A percentile compares a stretch with the other conserved stretches of the same genome.
These are phyloP conservation scores for Caenorhabditis wallacei DNA, from an alignment of 2,888 invertebrate genomes.

Conservation along the genomic window DNA sequence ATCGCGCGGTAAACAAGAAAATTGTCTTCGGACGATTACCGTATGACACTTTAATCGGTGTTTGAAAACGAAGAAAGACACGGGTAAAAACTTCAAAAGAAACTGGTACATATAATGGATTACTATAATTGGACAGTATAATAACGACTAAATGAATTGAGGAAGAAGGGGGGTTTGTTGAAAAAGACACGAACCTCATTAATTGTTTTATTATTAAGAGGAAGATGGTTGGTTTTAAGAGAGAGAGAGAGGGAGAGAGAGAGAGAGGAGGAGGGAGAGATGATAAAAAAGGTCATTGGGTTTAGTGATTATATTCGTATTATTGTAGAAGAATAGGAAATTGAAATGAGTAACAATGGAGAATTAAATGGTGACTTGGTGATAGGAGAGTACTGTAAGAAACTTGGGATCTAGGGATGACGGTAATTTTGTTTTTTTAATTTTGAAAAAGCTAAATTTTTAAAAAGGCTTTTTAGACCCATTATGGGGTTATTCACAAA, in stretches of 20 bases:
- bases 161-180: neutral
- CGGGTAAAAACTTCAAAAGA: constrained; percentile 29
- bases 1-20: too few relatives aligned
- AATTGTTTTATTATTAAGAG: constrained; percentile 57
- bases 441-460: too few relatives aligned
- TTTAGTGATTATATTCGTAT: neutral
- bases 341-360: too few relatives aligned
- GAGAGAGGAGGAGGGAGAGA: constrained; percentile 7
- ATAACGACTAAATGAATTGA: neutral
- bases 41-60: constrained; percentile 60
- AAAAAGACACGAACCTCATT: constrained; percentile 29
- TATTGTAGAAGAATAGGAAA: too few relatives aligned
- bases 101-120: constrained; percentile 41
- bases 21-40: constrained; percentile 50
- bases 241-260: constrained; percentile 9
- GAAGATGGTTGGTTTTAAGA: neutral
- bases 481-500: too few relatives aligned
- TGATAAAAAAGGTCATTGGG: constrained; percentile 15
- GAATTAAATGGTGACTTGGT: too few relatives aligned
- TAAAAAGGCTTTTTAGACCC: too few relatives aligned
- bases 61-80: neutral
- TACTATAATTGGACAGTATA: constrained; percentile 3
- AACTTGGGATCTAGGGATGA: too few relatives aligned
- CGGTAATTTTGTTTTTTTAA: too few relatives aligned
- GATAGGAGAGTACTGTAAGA: too few relatives aligned